Evolutionary conservation across 30 jellyfish, hydroid and myxozoan genomes (phyloP).

Genomic region (Aurelia sp.): DNA sequence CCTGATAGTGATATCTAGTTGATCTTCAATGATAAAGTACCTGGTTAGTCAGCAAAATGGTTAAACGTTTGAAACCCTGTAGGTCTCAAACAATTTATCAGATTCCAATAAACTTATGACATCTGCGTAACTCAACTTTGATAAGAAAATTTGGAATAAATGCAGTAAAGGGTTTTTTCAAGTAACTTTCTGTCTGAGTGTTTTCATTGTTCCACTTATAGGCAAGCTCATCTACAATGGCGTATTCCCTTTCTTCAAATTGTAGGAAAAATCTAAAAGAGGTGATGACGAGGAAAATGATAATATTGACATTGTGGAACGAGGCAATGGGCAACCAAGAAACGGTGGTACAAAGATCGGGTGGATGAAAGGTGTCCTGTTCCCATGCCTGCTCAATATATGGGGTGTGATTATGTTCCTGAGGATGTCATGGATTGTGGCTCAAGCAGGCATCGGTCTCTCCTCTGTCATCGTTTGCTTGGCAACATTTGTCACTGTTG

Average conservation of each 20-base stretch:
- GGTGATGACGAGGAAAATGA: background rate
- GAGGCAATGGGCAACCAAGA: slow-evolving; percentile 37
- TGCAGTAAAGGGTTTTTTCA: no score
- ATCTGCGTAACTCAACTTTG: no score
- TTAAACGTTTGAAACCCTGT: no score
- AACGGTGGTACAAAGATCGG: slow-evolving; percentile 73
- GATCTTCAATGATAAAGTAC: no score
- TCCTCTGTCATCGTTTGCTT: slow-evolving; percentile 64
- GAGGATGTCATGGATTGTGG: slow-evolving; percentile 88
- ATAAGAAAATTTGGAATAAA: no score
- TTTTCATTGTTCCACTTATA: no score
- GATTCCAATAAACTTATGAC: no score
- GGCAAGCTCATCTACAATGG: no score
- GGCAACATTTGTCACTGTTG: slow-evolving; percentile 81
- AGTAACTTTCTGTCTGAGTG: no score
- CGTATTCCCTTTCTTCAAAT: background rate
- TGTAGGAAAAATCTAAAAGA: slow-evolving; percentile 35
- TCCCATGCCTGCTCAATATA: slow-evolving; percentile 86
- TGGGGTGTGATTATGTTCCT: slow-evolving; percentile 95
- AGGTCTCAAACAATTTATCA: no score
- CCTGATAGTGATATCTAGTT: no score
- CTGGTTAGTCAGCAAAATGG: no score
- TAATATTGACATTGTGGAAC: background rate
- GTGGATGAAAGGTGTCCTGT: slow-evolving; percentile 91
- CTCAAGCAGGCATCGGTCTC: slow-evolving; percentile 87